Base-by-base conservation (phyloP, 2,797 vertebrate genomes). In the Jordanella pulchra region DNA sequence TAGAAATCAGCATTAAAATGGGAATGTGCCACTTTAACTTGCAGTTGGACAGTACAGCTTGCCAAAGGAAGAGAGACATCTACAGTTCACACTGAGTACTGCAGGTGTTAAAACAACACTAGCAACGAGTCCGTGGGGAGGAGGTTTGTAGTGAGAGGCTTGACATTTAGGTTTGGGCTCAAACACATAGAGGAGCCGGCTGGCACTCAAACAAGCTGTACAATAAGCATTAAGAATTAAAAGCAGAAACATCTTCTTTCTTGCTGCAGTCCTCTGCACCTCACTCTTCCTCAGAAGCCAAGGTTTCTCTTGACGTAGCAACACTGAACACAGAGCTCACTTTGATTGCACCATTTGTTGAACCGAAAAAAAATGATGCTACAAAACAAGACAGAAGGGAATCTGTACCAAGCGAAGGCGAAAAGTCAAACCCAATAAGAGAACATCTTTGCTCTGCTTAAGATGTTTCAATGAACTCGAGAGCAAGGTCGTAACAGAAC, bases 381-480 rank as follows among this genome's bases (percentile, higher is more conserved):
- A 85, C 82, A 84, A 77, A 76, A 77, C 72, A 11, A 60, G 81
- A 72, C 67, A 75, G 75, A 74, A 79, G 73, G 80, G 86, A 72
- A 76, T 44, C 11, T 53, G 79, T 82, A 71, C 72, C 73, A 74
- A 84, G 86, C 74, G 1, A 76, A 82, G 84, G 79, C 83, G 78
- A 78, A 84, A 70, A 74, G 72, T 86, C 69, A 82, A 80, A 84
- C 81, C 73, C 67, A n/a, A 76, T 72, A 73, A 60, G 78, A 80
- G 80, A 79, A 72, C 71, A 76, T 65, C 55, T 23, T 30, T n/a
- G 28, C 44, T 74, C 45, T 10, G 83, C 92, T 93, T 98, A 99
- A 5, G 97, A 97, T 1, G 96, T 96, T 83, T 99, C 98, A 71
- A 98, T 95, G 89, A 97, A 99, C 89, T 99, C 98, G 93, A 99